Base-by-base conservation (phyloP, 2,888 invertebrate genomes). In the Coenonympha arcania region DNA sequence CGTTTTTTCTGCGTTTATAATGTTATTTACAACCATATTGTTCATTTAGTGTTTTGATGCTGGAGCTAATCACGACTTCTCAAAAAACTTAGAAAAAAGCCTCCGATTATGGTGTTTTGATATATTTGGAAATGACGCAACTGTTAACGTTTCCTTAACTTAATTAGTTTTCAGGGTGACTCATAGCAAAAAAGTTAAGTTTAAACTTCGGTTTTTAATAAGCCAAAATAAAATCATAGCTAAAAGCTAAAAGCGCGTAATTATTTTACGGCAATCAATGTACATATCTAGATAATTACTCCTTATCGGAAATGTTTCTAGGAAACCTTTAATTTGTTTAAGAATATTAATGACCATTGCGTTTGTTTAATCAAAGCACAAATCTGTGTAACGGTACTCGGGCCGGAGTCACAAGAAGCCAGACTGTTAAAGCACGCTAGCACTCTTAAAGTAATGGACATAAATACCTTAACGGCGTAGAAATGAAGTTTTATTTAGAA, bases 1-100 rank as follows among this genome's bases (percentile, higher is more conserved):
- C 67, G 71, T 79, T 81, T 49, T 54, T 44, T 40, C 36, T 55
- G 64, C 68, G 69, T 77, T 81, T 78, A 82, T 76, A 74, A 79
- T 78, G 71, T 76, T 79, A 76, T 76, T 79, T 71, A 71, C 66
- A 73, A 73, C 73, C 40, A 52, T 73, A 70, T 77, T 74, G 69
- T 79, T 78, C 78, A 74, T 79, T 78, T 76, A 79, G 79, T 81
- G 80, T 72, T 72, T 76, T 72, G 69, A 69, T 68, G 75, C 59
- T 74, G 55, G 60, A 71, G 73, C 70, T 76, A 80, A 80, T 81
- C 82, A 80, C 79, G 82, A 81, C 66, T 64, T 68, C 68, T 60
- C 54, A 60, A 65, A 72, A 72, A 75, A 74, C 72, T 15, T 39
- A 16, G 24, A 22, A 24, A 72, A 56, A 57, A 56, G 57, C 62